Evolutionary conservation across 2,888 invertebrate genomes (phyloP), one percentile per base, ranked within the genome.

Genomic region (Villa cingulata): DNA sequence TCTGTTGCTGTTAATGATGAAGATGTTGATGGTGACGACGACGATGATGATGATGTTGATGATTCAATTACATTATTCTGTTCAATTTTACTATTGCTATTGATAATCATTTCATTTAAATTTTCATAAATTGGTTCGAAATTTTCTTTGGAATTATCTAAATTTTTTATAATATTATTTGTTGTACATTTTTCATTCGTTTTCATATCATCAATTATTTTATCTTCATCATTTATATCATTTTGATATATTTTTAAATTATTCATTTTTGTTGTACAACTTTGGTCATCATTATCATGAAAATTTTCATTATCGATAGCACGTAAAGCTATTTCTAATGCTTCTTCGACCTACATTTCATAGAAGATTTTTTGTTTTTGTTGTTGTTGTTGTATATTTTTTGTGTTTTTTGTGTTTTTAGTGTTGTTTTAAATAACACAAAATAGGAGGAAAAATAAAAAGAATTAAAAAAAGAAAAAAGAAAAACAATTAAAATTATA

Each of bases 321-420:
- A 68, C 76, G 72, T 61, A 78, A 76, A 57, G 78, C 78, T 62
- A 77, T 64, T 61, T 78, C 78, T 62, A 78, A 66, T 56, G 78
- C 78, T 66, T 78, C 78, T 62, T 77, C 70, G 50, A 78, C 77
- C 78, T 78, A 70, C 37, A 23, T 23, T 23, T 23, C 7, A 23
- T 63, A 37, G 38, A 50, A 49, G 53, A 50, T 44, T 23, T 23
- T 23, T 23, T 23, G n/a, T n/a, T n/a, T n/a, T n/a, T n/a, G n/a
- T n/a, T n/a, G n/a, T n/a, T n/a, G n/a, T n/a, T n/a, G n/a, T n/a
- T 23, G 5, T 23, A 23, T 23, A 23, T 7, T 23, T 23, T 23
- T 23, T 23, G 5, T 23, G 7, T 23, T 23, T 23, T 23, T 23
- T 23, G 7, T 23, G 4, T 23, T n/a, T n/a, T n/a, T n/a, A n/a